phyloP scores from a whole-genome alignment of 2,113 vertebrate species.

The Erythrolamprus reginae region DNA sequence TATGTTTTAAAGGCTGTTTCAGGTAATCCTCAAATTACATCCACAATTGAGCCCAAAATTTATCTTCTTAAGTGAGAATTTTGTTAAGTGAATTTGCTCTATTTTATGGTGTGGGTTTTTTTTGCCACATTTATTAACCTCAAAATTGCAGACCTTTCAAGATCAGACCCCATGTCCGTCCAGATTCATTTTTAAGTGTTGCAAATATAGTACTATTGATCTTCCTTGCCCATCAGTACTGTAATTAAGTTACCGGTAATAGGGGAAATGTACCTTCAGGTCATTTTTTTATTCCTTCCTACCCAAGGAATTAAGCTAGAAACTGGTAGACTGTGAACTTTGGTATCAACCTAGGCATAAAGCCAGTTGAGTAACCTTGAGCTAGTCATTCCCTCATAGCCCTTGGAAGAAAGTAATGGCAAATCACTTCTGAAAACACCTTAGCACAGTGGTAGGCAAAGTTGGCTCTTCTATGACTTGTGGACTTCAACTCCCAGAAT shows the following conservation, averaged over 20 bases:
- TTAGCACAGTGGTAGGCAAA: too few relatives aligned
- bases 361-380: not conserved
- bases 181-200: not conserved
- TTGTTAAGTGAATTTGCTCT: too few relatives aligned
- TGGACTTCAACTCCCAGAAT: too few relatives aligned
- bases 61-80: too few relatives aligned
- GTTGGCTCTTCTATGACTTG: too few relatives aligned
- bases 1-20: not conserved
- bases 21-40: too few relatives aligned
- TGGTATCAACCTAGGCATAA: not conserved
- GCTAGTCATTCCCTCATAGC: not conserved
- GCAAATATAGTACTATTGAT: not conserved
- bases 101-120: too few relatives aligned
- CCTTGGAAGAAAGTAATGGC: not conserved
- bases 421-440: not conserved
- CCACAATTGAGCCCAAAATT: too few relatives aligned
- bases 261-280: not conserved
- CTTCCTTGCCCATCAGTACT: not conserved
- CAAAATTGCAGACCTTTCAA: too few relatives aligned
- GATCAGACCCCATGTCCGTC: too few relatives aligned
- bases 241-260: too few relatives aligned
- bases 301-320: not conserved
- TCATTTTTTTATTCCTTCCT: not conserved
- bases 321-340: not conserved
- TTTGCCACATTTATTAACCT: too few relatives aligned